phyloP scores from a whole-genome alignment of 1,140 invertebrate genomes.

The Heterodera carotae region DNA sequence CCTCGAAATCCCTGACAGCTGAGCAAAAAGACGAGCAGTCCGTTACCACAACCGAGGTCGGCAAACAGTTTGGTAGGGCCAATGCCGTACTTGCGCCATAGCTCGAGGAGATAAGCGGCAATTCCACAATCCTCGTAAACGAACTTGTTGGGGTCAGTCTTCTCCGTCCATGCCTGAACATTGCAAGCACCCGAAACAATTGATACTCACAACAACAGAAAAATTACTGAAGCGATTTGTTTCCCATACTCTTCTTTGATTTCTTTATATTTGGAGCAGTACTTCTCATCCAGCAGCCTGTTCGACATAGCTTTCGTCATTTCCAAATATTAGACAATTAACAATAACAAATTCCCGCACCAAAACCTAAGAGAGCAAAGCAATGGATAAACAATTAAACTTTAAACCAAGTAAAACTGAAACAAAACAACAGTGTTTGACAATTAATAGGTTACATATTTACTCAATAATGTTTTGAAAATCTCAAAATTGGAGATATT shows the following conservation, averaged over 20 bases:
- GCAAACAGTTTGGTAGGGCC: conserved; percentile 72
- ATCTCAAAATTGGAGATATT: background rate
- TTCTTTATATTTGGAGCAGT: background rate
- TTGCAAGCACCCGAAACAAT: background rate
- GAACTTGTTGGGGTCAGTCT: conserved; percentile 88
- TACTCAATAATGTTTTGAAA: background rate
- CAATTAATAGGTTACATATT: too few relatives aligned
- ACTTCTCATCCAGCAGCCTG: background rate
- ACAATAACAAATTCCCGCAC: too few relatives aligned
- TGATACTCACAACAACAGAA: background rate
- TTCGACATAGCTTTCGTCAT: background rate
- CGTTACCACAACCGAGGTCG: conserved; percentile 95
- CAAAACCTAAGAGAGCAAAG: too few relatives aligned
- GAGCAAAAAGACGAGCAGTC: conserved; percentile 72
- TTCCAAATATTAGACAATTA: background rate
- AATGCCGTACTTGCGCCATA: conserved; percentile 12
- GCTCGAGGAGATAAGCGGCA: conserved; percentile 79
- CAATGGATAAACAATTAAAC: too few relatives aligned
- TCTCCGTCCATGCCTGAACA: conserved; percentile 77
- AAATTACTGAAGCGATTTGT: background rate
- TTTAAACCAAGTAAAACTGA: too few relatives aligned
- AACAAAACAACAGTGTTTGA: background rate
- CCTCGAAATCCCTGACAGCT: conserved; percentile 69
- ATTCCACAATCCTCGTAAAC: conserved; percentile 95
- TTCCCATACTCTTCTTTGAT: conserved; percentile 18